Evolutionary conservation across 2,113 vertebrate species (phyloP), one percentile per base, ranked within the genome.

Genomic region (Otus sunia): DNA sequence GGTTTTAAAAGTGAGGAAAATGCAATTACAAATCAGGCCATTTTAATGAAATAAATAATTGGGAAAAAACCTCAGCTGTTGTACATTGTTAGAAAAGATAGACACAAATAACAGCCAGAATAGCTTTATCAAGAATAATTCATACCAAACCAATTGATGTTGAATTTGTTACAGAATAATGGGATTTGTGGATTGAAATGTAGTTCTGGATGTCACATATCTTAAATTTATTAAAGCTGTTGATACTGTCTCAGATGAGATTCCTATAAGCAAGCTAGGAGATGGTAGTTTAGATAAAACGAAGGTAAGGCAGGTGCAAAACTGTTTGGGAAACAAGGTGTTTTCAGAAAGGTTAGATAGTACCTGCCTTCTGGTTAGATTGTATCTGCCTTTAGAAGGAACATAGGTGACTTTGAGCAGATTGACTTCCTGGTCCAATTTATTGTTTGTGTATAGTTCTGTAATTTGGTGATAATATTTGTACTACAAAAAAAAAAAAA

Each of bases 311-410:
- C 37, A 50, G 43, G 32, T 43, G 18, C 47, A 59, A 81, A 87
- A 63, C 47, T 81, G 13, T 71, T 82, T 11, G 30, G 43, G 52
- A 72, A 94, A 80, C n/a, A 91, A 81, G 83, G n/a, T 94, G 76
- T 95, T 92, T 87, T 81, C 29, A 47, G 76, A 89, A 96, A 91
- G 73, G 73, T 95, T 96, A 96, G 95, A 92, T 95, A 96, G 86
- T 68, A 92, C 84, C 55, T 91, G 68, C 64, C 73, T 89, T 75
- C 83, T 72, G 9, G 63, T 67, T 72, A 67, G 83, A 89, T 95
- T 56, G 12, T 67, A 92, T 96, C 93, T 96, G 41, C 66, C 52
- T 67, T 84, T 47, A 49, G 80, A 89, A 72, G 64, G 43, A 22
- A 68, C 8, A 3, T 66, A 56, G 80, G 52, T 89, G 64, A 89